Evolutionary conservation across 2,888 invertebrate genomes (phyloP).

Genomic region (Incurvaria masculella): DNA sequence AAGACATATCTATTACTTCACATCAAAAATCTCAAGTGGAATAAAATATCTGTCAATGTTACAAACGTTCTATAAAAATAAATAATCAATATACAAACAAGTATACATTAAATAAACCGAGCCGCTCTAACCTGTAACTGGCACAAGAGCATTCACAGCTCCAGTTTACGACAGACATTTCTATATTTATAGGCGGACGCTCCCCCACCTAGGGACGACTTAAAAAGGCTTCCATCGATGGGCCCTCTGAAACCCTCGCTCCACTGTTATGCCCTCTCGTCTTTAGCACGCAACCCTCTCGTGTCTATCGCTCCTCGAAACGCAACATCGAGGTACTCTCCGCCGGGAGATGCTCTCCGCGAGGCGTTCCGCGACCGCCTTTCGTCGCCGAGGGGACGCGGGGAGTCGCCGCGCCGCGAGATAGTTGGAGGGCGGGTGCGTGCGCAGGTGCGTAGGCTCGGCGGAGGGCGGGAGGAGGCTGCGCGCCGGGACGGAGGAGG

Average conservation of each 20-base stretch:
- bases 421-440: slow-evolving; percentile 21
- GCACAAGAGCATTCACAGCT: no score
- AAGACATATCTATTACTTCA: no score
- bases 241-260: background rate
- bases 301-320: background rate
- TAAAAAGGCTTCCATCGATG: background rate
- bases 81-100: no score
- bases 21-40: no score
- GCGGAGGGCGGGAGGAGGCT: slow-evolving; percentile 26
- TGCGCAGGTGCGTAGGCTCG: slow-evolving; percentile 46
- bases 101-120: no score
- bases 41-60: no score
- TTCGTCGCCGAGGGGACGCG: background rate
- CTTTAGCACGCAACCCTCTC: background rate
- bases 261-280: background rate
- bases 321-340: no score
- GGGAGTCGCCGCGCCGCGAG: background rate
- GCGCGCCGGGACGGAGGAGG: slow-evolving; percentile 14
- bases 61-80: no score
- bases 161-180: no score
- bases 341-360: background rate
- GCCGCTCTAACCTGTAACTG: no score
- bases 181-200: background rate
- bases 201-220: background rate
- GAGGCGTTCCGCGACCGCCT: background rate